Evolutionary conservation across 2,113 vertebrate genomes (phyloP), one percentile per base, ranked within the genome.

Genomic region (Oryzias curvinotus): DNA sequence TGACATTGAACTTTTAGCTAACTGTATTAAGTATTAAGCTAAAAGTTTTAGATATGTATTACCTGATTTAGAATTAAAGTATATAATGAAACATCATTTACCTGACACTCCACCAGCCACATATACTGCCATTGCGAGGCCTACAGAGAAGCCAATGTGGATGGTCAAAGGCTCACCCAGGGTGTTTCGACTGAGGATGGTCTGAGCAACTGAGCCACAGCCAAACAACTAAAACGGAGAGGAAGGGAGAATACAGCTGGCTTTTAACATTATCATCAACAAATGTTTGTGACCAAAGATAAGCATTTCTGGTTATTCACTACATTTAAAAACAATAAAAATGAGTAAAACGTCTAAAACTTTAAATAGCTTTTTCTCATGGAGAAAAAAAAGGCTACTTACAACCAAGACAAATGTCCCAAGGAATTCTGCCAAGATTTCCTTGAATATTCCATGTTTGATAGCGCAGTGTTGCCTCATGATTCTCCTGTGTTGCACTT

Each of bases 391-490:
- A 69, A 45, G 3, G 36, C 1, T 72, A 97, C 96, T 98, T 89
- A 98, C 96, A 61, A 98, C 93, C 90, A 98, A 21, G 69, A 96
- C 86, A 72, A 95, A 95, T 0, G 96, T 98, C 53, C 95, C 96
- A 79, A 98, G 88, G 88, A 98, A 94, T 86, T 98, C 96, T 0
- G 95, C 93, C 68, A 98, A 84, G 3, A 89, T 94, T 91, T 97
- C 95, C 90, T 94, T 98, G 52, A 89, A 68, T 78, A 95, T 70
- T 62, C 82, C 75, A 90, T 93, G 96, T 90, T 93, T 96, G 69
- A 98, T 83, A 66, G 83, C 86, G 80, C 94, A 90, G 82, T 86
- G 95, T 68, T 92, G 91, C 83, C 91, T 95, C 91, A 94, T 93
- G 74, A 69, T 92, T 77, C 75, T 92, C 65, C 72, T 73, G 15